Evolutionary conservation across 2,797 vertebrate species (phyloP).

Genomic region (Epinephelus coioides): DNA sequence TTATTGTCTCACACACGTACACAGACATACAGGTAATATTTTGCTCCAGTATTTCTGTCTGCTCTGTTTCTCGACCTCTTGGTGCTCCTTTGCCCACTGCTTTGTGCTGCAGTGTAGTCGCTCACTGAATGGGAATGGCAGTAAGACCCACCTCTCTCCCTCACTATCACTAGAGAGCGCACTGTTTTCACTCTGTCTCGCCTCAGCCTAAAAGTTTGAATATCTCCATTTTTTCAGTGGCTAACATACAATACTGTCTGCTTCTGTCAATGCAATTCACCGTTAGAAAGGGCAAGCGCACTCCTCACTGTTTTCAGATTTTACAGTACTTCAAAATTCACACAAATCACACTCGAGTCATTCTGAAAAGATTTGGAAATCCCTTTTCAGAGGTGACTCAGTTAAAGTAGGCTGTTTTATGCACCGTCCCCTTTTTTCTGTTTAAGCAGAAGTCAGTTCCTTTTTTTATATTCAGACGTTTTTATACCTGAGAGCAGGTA

Average conservation of each 20-base stretch:
- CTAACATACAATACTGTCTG: neutral
- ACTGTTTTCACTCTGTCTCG: neutral
- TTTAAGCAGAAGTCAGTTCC: neutral
- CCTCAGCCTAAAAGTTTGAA: conserved; percentile 12
- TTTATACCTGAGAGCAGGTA: neutral
- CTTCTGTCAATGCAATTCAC: neutral
- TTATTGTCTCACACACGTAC: neutral
- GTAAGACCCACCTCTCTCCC: neutral
- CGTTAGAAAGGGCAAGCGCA: neutral
- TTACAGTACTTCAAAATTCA: neutral
- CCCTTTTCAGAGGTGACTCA: conserved; percentile 5
- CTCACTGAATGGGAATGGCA: conserved; percentile 42
- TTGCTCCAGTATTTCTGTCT: conserved; percentile 12
- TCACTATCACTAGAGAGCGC: conserved; percentile 17
- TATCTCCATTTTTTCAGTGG: neutral
- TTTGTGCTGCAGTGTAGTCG: conserved; percentile 41
- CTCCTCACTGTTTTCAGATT: neutral
- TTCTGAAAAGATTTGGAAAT: neutral
- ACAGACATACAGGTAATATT: conserved; percentile 13
- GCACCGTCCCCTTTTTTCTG: neutral
- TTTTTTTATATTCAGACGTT: neutral
- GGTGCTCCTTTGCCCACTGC: conserved; percentile 24
- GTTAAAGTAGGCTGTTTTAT: conserved; percentile 6
- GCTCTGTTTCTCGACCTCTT: conserved; percentile 21
- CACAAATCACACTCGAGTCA: neutral